These are phyloP conservation scores for Hemichromis elongatus DNA, from an alignment of 2,113 vertebrate genomes.

Conservation along the genomic window DNA sequence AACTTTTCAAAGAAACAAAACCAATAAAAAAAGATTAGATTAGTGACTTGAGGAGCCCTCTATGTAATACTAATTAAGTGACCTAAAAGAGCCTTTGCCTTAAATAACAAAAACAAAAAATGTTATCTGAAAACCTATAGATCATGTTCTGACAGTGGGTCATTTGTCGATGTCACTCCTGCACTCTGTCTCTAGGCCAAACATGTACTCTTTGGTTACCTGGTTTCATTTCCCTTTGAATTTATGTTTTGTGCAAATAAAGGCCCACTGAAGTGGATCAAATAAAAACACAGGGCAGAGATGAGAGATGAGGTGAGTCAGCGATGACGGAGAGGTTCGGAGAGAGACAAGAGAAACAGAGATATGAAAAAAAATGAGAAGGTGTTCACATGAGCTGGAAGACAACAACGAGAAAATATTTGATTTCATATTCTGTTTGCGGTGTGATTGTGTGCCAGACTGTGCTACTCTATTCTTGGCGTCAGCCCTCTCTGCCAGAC, in stretches of 20 bases:
- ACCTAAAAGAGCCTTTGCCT: background rate
- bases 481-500: background rate
- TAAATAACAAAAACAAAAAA: background rate
- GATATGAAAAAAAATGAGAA: background rate
- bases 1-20: background rate
- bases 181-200: background rate
- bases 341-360: background rate
- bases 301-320: background rate
- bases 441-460: background rate
- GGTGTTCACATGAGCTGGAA: background rate
- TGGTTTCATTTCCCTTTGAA: background rate
- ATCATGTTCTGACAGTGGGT: background rate
- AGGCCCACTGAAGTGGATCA: background rate
- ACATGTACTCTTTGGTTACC: background rate
- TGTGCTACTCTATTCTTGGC: slow-evolving; percentile 20
- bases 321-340: background rate
- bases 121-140: background rate
- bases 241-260: background rate
- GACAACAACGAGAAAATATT: background rate
- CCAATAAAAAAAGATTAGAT: background rate
- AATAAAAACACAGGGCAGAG: background rate
- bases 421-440: background rate
- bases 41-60: background rate
- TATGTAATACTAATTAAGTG: background rate
- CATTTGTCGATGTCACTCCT: background rate